Base-by-base conservation (phyloP, 2,797 vertebrate genomes). In the Mionectes olivaceus region DNA sequence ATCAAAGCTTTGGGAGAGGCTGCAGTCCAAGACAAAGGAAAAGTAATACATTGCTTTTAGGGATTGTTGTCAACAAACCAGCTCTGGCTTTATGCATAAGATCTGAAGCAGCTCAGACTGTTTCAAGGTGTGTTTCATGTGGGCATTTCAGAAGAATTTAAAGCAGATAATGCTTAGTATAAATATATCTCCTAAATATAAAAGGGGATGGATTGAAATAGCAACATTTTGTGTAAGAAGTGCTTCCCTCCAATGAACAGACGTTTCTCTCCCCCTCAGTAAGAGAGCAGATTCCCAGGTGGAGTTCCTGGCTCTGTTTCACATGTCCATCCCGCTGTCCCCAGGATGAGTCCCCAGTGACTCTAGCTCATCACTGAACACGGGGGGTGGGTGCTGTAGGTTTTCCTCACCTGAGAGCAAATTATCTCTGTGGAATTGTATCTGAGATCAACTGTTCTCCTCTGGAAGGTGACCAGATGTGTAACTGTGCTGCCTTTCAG, bases 1-100 rank as follows among this genome's bases (percentile, higher is more conserved):
- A 91, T 86, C 69, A 92, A 81, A 94, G 77, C 88, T 90, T 52
- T 47, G 88, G 71, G 33, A 87, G 70, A 76, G 35, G 50, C 85
- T 80, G 56, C 60, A 79, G 65, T 32, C 64, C 73, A 70, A 86
- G 74, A 52, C 78, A 80, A 77, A 89, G 70, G 55, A 19, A 52
- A 79, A 67, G 43, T 35, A n/a, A n/a, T 60, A 7, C 61, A 11
- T 13, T 61, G 65, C 23, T 5, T 57, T 87, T 50, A 59, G 46
- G 43, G 46, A 47, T 6, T 35, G 22, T 30, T 74, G 68, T 56
- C 76, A 77, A 57, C 68, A 69, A 77, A 74, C 39, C 23, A 69
- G 25, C 56, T 77, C 75, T 80, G 56, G 49, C 19, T 93, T 79
- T 61, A 24, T 9, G 28, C 35, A 2, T 6, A 24, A 60, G 47